These are phyloP conservation scores for Muscicapa comitata DNA, from an alignment of 2,797 vertebrate genomes.

Conservation along the genomic window DNA sequence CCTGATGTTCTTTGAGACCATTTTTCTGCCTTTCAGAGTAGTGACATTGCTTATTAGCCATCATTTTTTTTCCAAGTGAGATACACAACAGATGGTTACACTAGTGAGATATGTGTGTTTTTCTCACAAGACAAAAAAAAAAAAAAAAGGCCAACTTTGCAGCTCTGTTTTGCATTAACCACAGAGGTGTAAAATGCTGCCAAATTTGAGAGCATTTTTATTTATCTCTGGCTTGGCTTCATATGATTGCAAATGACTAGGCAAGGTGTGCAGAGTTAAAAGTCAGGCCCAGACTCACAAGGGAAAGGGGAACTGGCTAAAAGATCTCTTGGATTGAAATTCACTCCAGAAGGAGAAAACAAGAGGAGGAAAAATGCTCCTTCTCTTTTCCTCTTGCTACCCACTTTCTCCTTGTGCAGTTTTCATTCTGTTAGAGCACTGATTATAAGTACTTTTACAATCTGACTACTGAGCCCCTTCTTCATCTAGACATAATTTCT, in stretches of 20 bases:
- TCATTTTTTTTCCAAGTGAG: neutral
- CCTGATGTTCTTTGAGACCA: neutral
- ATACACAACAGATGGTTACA: neutral
- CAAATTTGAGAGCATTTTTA: neutral
- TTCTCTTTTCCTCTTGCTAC: neutral
- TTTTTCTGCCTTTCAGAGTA: neutral
- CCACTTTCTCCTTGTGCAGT: neutral
- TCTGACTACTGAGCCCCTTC: neutral
- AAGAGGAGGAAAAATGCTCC: neutral
- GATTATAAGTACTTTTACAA: neutral
- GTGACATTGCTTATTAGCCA: neutral
- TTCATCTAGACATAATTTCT: neutral
- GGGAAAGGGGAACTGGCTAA: neutral
- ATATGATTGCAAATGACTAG: neutral
- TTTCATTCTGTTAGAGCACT: neutral
- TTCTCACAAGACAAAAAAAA: neutral
- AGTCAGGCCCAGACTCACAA: neutral
- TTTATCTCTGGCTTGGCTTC: conserved; percentile 6
- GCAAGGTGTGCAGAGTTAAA: neutral
- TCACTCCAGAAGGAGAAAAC: neutral
- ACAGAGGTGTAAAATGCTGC: neutral
- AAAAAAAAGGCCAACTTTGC: neutral
- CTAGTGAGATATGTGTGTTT: neutral
- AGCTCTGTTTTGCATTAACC: neutral
- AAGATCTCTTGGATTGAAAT: neutral